phyloP scores from a whole-genome alignment of 2,888 invertebrate genomes.

The Limnephilus rhombicus region DNA sequence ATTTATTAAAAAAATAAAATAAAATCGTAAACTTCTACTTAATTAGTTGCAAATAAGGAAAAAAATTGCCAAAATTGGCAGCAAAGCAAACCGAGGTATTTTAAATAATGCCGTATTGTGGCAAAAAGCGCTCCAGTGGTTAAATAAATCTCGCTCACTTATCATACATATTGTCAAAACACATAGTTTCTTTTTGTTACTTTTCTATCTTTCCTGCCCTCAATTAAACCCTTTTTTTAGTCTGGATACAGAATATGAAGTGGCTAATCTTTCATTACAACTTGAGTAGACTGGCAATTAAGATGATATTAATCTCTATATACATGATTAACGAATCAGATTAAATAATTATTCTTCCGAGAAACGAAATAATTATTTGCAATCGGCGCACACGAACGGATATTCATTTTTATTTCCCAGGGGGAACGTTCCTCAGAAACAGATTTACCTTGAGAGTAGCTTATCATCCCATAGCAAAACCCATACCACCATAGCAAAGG shows the following conservation, averaged over 20 bases:
- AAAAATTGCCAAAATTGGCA: too few species aligned
- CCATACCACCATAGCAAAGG: not conserved
- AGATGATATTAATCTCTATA: not conserved
- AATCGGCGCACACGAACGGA: conserved; percentile 44
- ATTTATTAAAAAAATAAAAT: too few species aligned
- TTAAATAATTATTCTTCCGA: not conserved
- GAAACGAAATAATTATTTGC: not conserved
- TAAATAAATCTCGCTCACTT: too few species aligned
- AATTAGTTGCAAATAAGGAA: too few species aligned
- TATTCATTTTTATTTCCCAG: conserved; percentile 45
- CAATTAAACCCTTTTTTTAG: too few species aligned
- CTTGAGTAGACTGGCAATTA: not conserved
- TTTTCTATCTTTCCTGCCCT: not conserved
- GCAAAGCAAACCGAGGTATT: too few species aligned
- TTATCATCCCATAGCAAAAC: not conserved
- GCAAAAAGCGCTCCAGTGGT: too few species aligned
- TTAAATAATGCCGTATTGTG: too few species aligned
- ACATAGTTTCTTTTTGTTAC: too few species aligned
- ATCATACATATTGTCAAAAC: too few species aligned
- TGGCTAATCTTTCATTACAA: not conserved
- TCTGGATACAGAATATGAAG: too few species aligned
- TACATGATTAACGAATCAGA: not conserved
- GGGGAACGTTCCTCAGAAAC: conserved; percentile 51
- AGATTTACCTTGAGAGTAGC: conserved; percentile 59
- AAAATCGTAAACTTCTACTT: too few species aligned